Evolutionary conservation across 2,113 vertebrate genomes (phyloP), one percentile per base, ranked within the genome.

Genomic region (Sprattus sprattus): DNA sequence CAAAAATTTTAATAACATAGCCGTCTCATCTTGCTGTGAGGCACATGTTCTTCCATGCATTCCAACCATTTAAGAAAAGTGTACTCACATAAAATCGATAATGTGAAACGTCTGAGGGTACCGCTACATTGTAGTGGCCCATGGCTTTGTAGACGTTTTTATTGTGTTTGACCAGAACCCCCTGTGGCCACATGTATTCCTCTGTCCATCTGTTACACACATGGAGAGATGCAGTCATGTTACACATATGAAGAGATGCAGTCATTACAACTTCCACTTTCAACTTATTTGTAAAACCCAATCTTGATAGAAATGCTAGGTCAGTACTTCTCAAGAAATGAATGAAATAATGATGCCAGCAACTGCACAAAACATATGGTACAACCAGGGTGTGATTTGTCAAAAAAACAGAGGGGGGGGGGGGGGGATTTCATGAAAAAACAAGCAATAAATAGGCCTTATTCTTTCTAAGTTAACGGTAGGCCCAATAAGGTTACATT

Each of bases 131-230:
- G 93, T 98, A 99, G 89, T 99, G 97, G 0, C 98, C 98, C 95
- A 98, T 96, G 0, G 98, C 98, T 92, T 99, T 99, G 95, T 98
- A 99, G n/a, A 99, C 98, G 0, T 99, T 99, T 94, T 98, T 99
- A 94, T 97, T 99, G 93, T 99, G 98, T 88, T 99, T 99, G 81
- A 99, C 98, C 89, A 99, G 86, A 82, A 99, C 98, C 0, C 98
- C 98, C 91, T 99, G 98, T 0, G 98, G 98, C 98, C 98, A 99
- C 96, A 97, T 99, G 92, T 97, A 99, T 87, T 99, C 98, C 88
- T 99, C 98, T 0, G 97, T 99, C 98, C 98, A 99, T 94, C 98
- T 99, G 93, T 11, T 83, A 81, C 45, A 86, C 18, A 16, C n/a
- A n/a, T n/a, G n/a, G n/a, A 81, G 11, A 78, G 22, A 50, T 28